Conservation (phyloP, 37 sponge, comb jelly and placozoan species). For the Hexactinellida sp. region DNA sequence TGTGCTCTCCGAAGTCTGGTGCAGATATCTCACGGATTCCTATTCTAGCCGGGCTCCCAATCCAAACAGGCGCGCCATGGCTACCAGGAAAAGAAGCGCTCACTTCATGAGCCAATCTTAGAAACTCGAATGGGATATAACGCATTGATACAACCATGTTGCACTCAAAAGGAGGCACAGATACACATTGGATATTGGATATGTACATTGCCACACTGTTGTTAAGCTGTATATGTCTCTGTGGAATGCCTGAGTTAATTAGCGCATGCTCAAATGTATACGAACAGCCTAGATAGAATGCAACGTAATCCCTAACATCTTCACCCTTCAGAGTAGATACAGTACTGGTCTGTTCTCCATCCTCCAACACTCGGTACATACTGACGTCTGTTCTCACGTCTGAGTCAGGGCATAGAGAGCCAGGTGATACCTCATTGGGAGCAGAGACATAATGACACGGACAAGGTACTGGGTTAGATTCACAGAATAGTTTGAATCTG, state of each 20-base stretch:
- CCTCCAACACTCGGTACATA: not conserved
- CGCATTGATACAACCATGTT: conserved; percentile 62
- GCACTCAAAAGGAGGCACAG: conserved; percentile 24
- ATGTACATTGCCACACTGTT: conserved; percentile 44
- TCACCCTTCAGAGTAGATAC: not conserved
- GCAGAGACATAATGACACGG: not conserved
- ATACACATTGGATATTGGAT: conserved; percentile 32
- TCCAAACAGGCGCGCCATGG: conserved; percentile 85
- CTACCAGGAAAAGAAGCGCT: not conserved
- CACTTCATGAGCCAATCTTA: conserved; percentile 30
- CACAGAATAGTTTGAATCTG: not conserved
- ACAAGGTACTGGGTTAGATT: not conserved
- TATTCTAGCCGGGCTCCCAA: conserved; percentile 63
- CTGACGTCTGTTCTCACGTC: not conserved
- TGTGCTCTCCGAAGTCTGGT: conserved; percentile 26
- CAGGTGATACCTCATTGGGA: not conserved
- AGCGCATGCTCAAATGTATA: conserved; percentile 63
- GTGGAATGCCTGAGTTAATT: conserved; percentile 23
- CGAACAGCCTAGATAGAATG: conserved; percentile 81
- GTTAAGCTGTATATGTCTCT: conserved; percentile 22
- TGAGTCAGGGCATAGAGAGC: not conserved
- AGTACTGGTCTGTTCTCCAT: not conserved
- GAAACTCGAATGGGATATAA: conserved; percentile 14
- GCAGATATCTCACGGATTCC: conserved; percentile 36
- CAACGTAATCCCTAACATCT: conserved; percentile 25